Evolutionary conservation across 2,888 invertebrate genomes (phyloP), one percentile per base, ranked within the genome.

Genomic region (Scelioninae gen. 2): DNA sequence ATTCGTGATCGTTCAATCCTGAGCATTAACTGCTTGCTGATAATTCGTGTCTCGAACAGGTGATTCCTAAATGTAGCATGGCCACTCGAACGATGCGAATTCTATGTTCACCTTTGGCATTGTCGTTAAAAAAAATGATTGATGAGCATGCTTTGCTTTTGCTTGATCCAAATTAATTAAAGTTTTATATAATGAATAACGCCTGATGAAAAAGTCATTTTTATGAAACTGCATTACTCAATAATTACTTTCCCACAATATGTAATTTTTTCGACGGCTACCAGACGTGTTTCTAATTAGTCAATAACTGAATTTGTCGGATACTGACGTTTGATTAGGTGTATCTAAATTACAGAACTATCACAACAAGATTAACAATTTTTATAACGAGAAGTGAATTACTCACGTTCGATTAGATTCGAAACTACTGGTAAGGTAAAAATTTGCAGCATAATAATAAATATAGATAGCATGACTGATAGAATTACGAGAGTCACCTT

Each of bases 11-110:
- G 61, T 50, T 64, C 71, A 76, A 76, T 76, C 73, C 71, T 57
- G 68, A 61, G 60, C 73, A 74, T 76, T 78, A 76, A 76, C 74
- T 71, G 69, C 50, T 63, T 15, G 63, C 63, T 71, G 74, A 71
- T 74, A 74, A 74, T 74, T 71, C 71, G 71, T 68, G 74, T 74
- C 74, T 71, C 63, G 71, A 74, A 68, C 71, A 74, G 71, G 71
- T 68, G 71, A 63, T 71, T 70, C 70, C 52, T 39, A 71, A 71
- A 74, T 74, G 71, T 61, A 74, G 71, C 74, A 74, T 22, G 52
- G 58, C 19, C 28, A 22, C 33, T 55, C 50, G 13, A 39, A 33
- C 50, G 19, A 33, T 39, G 50, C 64, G 37, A 45, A 52, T 35
- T 31, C 31, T 35, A 22, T 46, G 46, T 35, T 52, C 55, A 72